Conservation (phyloP, 37 sponge, comb jelly and placozoan genomes). For the Eunapius fragilis region DNA sequence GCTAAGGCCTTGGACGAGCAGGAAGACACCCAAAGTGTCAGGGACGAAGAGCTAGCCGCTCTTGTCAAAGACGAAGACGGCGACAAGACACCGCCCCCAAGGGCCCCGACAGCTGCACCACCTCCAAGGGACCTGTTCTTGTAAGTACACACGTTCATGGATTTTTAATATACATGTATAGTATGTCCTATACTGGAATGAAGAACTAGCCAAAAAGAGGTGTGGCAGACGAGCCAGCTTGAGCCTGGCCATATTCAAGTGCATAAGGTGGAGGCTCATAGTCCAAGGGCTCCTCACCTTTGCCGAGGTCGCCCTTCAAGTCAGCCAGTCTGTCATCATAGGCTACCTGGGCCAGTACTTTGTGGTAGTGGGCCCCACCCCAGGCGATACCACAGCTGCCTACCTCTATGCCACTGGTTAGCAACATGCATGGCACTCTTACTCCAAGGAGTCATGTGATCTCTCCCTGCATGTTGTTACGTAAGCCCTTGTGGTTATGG, state of each 20-base stretch:
- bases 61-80: background rate
- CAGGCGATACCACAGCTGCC: background rate
- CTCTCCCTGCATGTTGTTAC: background rate
- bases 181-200: constrained; percentile 27
- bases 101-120: background rate
- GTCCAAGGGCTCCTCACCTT: constrained; percentile 38
- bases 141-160: constrained; percentile 31
- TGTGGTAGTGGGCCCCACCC: background rate
- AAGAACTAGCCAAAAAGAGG: constrained; percentile 43
- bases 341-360: constrained; percentile 9
- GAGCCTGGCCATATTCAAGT: constrained; percentile 54
- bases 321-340: background rate
- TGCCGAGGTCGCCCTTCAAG: constrained; percentile 17
- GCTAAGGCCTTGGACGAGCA: background rate
- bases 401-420: background rate
- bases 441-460: background rate
- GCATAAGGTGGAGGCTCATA: constrained; percentile 33
- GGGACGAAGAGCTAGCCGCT: background rate
- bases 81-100: background rate
- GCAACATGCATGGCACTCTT: background rate
- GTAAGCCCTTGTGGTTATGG: constrained; percentile 37
- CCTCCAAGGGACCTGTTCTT: constrained; percentile 40
- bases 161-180: background rate
- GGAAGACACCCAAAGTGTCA: background rate
- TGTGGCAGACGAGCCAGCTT: constrained; percentile 44